Percentiles rank a stretch among this genome's conserved stretches.
Evolutionary conservation across 1,140 invertebrate genomes (phyloP).

Genomic region (Platyscapa corneri): DNA sequence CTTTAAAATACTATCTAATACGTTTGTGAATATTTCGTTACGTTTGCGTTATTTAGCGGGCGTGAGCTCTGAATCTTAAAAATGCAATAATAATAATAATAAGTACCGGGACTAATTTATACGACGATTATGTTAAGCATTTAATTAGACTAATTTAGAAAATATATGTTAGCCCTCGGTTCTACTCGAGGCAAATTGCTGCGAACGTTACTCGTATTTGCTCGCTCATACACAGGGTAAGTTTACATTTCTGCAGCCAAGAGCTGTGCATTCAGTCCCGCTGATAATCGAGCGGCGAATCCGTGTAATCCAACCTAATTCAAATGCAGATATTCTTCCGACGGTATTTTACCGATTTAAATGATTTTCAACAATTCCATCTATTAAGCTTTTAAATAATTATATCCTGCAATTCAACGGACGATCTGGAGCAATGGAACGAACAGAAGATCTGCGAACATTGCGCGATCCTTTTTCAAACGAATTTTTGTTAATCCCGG

Average conservation of each 20-base stretch:
- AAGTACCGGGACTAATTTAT: neutral
- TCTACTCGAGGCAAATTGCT: neutral
- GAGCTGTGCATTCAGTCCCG: neutral
- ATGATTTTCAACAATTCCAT: neutral
- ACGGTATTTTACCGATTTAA: no score
- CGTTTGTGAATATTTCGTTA: no score
- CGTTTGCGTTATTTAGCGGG: no score
- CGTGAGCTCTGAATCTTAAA: no score
- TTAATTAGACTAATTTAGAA: conserved; percentile 41
- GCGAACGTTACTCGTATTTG: conserved; percentile 10
- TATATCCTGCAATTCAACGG: no score
- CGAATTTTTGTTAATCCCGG: no score
- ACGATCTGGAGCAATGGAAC: no score
- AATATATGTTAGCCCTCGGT: neutral
- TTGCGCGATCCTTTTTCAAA: no score
- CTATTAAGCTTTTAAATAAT: neutral
- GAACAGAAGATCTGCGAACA: no score
- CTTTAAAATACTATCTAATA: no score
- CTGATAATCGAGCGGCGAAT: conserved; percentile 6
- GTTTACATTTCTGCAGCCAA: conserved; percentile 17
- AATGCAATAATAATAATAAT: no score
- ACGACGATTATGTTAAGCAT: neutral
- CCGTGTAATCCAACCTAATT: neutral
- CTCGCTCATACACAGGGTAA: neutral
- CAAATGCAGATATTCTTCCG: neutral